A percentile compares a stretch with the other conserved stretches of the same genome.
phyloP scores from a whole-genome alignment of 2,888 invertebrate species.

The Marronus borbonicus region DNA sequence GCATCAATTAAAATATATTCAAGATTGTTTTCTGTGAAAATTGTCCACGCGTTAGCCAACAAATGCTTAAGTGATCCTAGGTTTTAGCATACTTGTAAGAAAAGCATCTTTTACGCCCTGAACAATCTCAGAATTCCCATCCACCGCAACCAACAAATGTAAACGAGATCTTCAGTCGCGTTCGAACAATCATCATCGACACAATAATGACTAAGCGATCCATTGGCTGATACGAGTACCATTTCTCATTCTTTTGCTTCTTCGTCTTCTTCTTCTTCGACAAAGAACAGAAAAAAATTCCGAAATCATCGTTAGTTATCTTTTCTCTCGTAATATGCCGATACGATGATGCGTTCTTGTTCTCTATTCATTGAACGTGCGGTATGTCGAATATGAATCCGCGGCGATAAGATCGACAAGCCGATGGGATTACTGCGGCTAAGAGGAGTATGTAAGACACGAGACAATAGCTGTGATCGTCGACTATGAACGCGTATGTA shows the following conservation, averaged over 20 bases:
- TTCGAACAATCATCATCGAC: too few relatives aligned
- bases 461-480: too few relatives aligned
- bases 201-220: slow-evolving; percentile 23
- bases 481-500: too few relatives aligned
- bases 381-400: slow-evolving; percentile 34
- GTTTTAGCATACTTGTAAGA: not conserved
- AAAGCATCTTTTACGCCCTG: not conserved
- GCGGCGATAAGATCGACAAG: slow-evolving; percentile 22
- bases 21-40: too few relatives aligned
- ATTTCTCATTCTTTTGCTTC: not conserved
- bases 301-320: slow-evolving; percentile 64
- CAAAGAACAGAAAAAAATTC: slow-evolving; percentile 56
- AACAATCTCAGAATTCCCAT: too few relatives aligned
- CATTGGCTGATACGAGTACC: not conserved
- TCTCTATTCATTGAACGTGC: slow-evolving; percentile 51
- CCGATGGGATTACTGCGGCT: not conserved
- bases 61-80: too few relatives aligned
- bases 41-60: not conserved
- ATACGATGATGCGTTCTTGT: slow-evolving; percentile 52
- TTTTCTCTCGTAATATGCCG: slow-evolving; percentile 61
- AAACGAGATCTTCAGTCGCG: too few relatives aligned
- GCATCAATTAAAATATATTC: too few relatives aligned
- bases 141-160: too few relatives aligned
- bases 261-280: slow-evolving; percentile 28
- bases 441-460: too few relatives aligned